Evolutionary conservation across 1,140 invertebrate genomes (phyloP), one percentile per base, ranked within the genome.

Genomic region (Psix sp.): DNA sequence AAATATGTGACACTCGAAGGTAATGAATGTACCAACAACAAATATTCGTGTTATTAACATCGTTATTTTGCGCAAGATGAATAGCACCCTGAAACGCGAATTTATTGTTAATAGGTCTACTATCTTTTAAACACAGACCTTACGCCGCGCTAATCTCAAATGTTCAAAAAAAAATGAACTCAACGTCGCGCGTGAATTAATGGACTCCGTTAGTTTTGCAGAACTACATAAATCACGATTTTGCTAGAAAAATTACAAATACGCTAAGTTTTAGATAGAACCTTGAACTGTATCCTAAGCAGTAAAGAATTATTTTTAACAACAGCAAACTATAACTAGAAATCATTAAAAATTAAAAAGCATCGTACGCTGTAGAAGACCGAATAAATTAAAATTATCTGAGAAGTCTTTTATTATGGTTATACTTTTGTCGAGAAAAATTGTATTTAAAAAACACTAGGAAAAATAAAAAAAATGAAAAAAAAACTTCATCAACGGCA

Each of bases 41-140:
- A 72, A 63, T 59, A 63, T 39, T 57, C 52, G 52, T 52, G 59
- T 71, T 63, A 71, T 63, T 63, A 57, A 63, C 42, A 54, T 48
- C 16, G 51, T 57, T 71, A 57, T 57, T 29, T 26, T 35, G 26
- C 36, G 15, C 24, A 63, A 71, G 57, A 71, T 21, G 51, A 11
- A 71, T 51, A n/a, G 59, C 31, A 40, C 45, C 26, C 13, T 10
- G 29, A 31, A 45, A 15, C 20, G 16, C 13, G 21, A 51, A 56
- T 49, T 43, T 45, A 63, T 57, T 63, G 51, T 57, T 71, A 63
- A 63, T 57, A 51, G 29, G 24, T 57, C 51, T 62, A 29, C 35
- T 71, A 62, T 71, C 57, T 71, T 49, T 62, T 42, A 71, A 62
- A 56, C 57, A 63, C 51, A 63, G 40, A 14, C 38, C 43, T 72